Base-by-base conservation (phyloP, 2,113 vertebrate species). In the Podilymbus podiceps region DNA sequence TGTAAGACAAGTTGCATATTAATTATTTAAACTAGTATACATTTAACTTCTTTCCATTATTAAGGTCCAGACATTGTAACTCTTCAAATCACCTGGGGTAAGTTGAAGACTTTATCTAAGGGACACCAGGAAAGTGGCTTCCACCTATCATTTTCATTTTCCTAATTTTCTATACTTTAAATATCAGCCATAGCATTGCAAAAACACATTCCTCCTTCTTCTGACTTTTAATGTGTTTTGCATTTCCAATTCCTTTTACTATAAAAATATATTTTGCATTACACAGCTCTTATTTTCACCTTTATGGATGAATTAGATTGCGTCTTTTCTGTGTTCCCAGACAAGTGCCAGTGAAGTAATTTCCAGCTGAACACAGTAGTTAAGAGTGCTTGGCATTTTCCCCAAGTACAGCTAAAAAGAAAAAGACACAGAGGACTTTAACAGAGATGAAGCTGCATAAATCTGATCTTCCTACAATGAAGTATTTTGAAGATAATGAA, bases 231-330 rank as follows among this genome's bases (percentile, higher is more conserved):
- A 60, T 77, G 24, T 68, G 50, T 14, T 86, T 77, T 77, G 27
- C 35, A 88, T 86, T 90, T 95, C 25, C 47, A 88, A 60, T 95
- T 96, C 55, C 50, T 92, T 93, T 83, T 88, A 78, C 56, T 40
- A 89, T 86, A 91, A 90, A 94, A 80, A 72, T 81, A 71, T 66
- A 78, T 88, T 95, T 93, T 69, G 25, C 40, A 59, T 97, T 95
- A 77, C 97, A 82, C 17, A 87, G 50, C 33, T 77, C 30, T 88
- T 91, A 94, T 81, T 96, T 98, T 97, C 85, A 94, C 89, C 90
- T 97, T 97, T 97, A 96, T 97, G 84, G 59, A 84, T 96, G 66
- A 97, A 85, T 97, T 97, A 97, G 38, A 44, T 72, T 79, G 64
- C 35, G 66, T 14, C 58, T 97, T 63, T 85, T 93, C 67, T 68